Evolutionary conservation across 2,113 vertebrate genomes (phyloP).

Genomic region (Barbus barbus): DNA sequence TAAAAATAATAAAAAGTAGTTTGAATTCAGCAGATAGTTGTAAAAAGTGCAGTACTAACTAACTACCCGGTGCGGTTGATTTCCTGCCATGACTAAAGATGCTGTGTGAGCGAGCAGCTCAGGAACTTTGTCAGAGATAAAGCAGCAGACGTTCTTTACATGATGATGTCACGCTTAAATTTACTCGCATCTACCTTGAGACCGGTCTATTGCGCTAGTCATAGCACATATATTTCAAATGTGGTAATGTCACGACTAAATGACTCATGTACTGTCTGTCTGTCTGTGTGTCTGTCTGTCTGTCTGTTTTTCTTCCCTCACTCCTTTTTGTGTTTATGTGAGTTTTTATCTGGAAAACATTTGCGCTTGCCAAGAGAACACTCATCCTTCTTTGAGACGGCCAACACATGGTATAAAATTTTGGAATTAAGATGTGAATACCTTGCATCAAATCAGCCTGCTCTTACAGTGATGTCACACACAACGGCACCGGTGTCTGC

Average conservation of each 20-base stretch:
- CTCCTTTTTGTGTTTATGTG: constrained; percentile 45
- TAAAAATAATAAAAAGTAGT: too few relatives aligned
- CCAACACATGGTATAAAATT: constrained; percentile 54
- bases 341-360: constrained; percentile 58
- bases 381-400: constrained; percentile 53
- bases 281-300: constrained; percentile 6
- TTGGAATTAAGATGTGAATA: constrained; percentile 53
- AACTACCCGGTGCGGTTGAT: neutral
- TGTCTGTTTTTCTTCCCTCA: constrained; percentile 37
- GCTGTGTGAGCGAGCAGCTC: constrained; percentile 5
- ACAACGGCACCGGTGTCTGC: constrained; percentile 36
- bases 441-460: constrained; percentile 54
- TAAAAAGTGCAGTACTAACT: neutral
- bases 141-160: constrained; percentile 43
- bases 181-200: constrained; percentile 47
- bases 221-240: constrained; percentile 55
- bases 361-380: constrained; percentile 49
- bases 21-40: neutral
- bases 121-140: constrained; percentile 26
- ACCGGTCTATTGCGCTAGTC: constrained; percentile 45
- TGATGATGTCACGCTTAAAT: constrained; percentile 54
- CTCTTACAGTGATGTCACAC: constrained; percentile 54
- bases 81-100: neutral
- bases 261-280: constrained; percentile 48
- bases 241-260: constrained; percentile 55